Conservation (phyloP, 37 sponge, comb jelly and placozoan species). For the Ianthella basta region DNA sequence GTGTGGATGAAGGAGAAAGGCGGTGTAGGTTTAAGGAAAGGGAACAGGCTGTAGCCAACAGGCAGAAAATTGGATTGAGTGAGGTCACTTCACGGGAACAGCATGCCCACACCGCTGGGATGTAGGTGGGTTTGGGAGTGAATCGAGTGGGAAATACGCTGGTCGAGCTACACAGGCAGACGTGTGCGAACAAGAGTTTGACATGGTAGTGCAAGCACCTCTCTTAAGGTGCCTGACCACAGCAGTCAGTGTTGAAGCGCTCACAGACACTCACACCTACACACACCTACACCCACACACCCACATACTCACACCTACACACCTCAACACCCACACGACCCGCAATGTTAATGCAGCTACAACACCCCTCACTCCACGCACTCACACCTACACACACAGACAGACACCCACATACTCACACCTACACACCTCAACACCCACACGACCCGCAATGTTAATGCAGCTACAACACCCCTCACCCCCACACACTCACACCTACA, state of each 20-base stretch:
- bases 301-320: slow-evolving; percentile 7
- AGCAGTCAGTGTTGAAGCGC: not conserved
- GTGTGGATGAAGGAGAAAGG: no score
- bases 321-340: not conserved
- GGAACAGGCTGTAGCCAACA: no score
- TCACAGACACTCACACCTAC: slow-evolving; percentile 21
- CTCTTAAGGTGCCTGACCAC: no score
- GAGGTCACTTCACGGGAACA: no score
- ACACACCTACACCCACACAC: not conserved
- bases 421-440: not conserved
- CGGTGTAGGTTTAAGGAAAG: no score
- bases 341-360: not conserved
- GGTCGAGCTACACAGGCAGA: no score
- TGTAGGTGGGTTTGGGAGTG: no score
- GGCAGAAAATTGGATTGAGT: no score
- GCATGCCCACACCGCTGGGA: no score
- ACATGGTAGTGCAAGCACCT: no score
- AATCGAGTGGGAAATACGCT: no score
- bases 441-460: not conserved
- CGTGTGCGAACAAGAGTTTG: no score
- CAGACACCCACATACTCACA: slow-evolving; percentile 8
- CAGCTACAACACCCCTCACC: not conserved
- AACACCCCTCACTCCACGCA: not conserved
- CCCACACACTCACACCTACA: slow-evolving; percentile 8
- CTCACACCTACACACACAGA: slow-evolving; percentile 1